These are phyloP conservation scores for Synanthedon tipuliformis DNA, from an alignment of 2,888 invertebrate genomes.

Conservation along the genomic window DNA sequence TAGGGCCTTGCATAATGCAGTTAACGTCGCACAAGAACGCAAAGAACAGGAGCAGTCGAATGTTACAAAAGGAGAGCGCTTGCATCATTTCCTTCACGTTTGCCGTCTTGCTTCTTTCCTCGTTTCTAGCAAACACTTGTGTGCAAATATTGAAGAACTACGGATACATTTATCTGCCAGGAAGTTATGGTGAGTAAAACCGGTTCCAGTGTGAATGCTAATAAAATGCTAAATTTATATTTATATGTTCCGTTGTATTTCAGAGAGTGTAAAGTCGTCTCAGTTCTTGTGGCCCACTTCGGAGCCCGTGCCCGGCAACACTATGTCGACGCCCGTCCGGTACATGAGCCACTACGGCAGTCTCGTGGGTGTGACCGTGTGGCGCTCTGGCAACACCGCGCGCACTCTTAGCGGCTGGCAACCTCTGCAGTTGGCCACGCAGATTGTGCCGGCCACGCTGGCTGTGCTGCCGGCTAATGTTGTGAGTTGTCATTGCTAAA, in stretches of 20 bases:
- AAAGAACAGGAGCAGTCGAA: conserved; percentile 66
- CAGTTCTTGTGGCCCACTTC: conserved; percentile 76
- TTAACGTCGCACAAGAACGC: conserved; percentile 80
- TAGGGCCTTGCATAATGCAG: conserved; percentile 85
- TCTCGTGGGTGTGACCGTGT: conserved; percentile 76
- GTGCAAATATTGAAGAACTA: conserved; percentile 80
- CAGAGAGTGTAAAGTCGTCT: conserved; percentile 79
- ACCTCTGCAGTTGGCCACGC: conserved; percentile 86
- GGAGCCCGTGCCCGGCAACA: conserved; percentile 72
- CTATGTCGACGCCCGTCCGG: conserved; percentile 70
- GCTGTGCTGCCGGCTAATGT: conserved; percentile 78
- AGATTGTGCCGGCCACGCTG: conserved; percentile 88
- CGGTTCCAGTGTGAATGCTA: too few species aligned
- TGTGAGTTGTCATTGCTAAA: conserved; percentile 22
- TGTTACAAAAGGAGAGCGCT: conserved; percentile 60
- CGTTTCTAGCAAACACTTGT: conserved; percentile 86
- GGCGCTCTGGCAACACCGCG: conserved; percentile 67
- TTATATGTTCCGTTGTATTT: conserved; percentile 13
- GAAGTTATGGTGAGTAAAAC: conserved; percentile 83
- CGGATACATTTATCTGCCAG: conserved; percentile 81
- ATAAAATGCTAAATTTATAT: too few species aligned
- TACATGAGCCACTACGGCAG: conserved; percentile 80
- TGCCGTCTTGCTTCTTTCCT: conserved; percentile 78
- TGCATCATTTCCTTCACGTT: conserved; percentile 74
- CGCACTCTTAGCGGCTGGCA: conserved; percentile 82